These are phyloP conservation scores for Rhinophrynus dorsalis DNA, from an alignment of 2,797 vertebrate species.

Conservation along the genomic window DNA sequence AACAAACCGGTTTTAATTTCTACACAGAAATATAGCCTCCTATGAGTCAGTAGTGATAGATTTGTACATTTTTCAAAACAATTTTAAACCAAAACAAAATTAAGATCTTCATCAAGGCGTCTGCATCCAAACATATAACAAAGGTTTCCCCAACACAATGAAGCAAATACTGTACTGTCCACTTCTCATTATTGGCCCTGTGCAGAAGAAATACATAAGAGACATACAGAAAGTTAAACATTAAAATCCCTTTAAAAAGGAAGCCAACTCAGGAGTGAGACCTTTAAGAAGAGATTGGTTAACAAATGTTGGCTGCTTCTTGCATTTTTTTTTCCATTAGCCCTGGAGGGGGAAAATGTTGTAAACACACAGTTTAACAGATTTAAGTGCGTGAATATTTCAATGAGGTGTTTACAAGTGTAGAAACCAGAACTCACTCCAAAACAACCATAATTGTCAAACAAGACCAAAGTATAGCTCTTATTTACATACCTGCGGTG, in stretches of 20 bases:
- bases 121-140: constrained; percentile 99
- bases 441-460: no score
- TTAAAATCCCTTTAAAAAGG: constrained; percentile 80
- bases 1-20: constrained; percentile 96
- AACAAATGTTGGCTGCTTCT: constrained; percentile 75
- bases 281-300: constrained; percentile 83
- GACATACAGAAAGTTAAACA: constrained; percentile 98
- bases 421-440: constrained; percentile 21
- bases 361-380: constrained; percentile 48
- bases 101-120: constrained; percentile 99
- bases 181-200: constrained; percentile 99
- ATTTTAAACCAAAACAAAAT: constrained; percentile 88
- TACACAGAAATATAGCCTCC: constrained; percentile 95
- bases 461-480: constrained; percentile 27
- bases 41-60: constrained; percentile 86
- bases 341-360: constrained; percentile 75
- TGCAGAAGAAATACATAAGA: constrained; percentile 99
- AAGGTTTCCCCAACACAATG: constrained; percentile 98
- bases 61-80: constrained; percentile 88
- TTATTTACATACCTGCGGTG: constrained; percentile 79
- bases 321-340: constrained; percentile 82
- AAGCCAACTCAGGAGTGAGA: constrained; percentile 81
- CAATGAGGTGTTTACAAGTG: constrained; percentile 52
- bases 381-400: constrained; percentile 62
- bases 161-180: constrained; percentile 99